Evolutionary conservation across 2,113 vertebrate genomes (phyloP).

Genomic region (Notechis scutatus): DNA sequence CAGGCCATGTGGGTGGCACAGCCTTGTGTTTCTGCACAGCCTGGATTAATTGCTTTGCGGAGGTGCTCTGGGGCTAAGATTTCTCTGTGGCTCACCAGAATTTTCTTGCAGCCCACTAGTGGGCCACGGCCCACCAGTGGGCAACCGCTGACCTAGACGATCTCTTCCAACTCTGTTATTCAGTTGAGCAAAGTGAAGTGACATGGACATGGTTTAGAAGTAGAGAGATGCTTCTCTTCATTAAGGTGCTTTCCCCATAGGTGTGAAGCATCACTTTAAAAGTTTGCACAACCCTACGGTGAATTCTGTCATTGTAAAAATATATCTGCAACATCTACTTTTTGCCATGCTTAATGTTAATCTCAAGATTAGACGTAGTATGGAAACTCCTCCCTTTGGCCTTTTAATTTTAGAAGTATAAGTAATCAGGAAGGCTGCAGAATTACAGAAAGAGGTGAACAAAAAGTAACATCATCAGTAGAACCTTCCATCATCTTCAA

Average conservation of each 20-base stretch:
- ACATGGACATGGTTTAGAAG: not conserved
- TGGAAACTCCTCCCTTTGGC: not conserved
- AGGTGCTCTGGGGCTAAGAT: no score
- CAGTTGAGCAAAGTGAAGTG: not conserved
- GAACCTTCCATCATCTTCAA: not conserved
- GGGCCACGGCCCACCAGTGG: no score
- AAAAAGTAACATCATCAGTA: not conserved
- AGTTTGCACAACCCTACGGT: not conserved
- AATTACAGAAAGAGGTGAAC: not conserved
- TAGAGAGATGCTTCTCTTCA: not conserved
- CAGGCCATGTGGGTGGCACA: no score
- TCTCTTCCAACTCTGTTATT: not conserved
- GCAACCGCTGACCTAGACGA: no score
- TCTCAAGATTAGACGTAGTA: not conserved
- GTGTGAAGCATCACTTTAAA: not conserved
- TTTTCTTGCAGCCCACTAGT: no score
- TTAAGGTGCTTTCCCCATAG: not conserved
- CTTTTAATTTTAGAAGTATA: not conserved
- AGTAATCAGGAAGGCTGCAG: not conserved
- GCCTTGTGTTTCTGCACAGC: no score
- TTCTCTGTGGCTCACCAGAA: no score
- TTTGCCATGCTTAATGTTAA: not conserved
- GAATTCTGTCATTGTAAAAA: not conserved
- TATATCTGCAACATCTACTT: not conserved
- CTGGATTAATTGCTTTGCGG: no score